A percentile compares a stretch with the other conserved stretches of the same genome.
phyloP scores from a whole-genome alignment of 2,113 vertebrate species.

The Triplophysa siluroides region DNA sequence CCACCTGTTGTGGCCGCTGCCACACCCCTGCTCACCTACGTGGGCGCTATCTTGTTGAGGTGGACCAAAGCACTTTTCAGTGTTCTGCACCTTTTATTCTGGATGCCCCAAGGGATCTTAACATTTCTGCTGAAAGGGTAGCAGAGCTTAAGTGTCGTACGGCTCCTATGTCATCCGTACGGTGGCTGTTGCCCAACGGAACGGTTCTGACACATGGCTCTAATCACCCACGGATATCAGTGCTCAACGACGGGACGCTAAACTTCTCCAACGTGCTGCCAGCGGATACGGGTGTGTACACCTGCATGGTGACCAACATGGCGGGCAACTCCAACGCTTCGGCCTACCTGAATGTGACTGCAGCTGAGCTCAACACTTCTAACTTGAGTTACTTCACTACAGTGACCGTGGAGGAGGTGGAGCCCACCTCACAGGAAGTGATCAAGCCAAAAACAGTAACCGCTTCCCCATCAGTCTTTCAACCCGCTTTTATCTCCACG shows the following conservation, averaged over 20 bases:
- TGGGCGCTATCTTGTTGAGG: constrained; percentile 91
- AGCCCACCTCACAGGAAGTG: constrained; percentile 85
- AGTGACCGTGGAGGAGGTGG: constrained; percentile 91
- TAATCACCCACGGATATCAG: constrained; percentile 86
- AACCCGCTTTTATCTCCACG: constrained; percentile 94
- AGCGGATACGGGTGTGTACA: constrained; percentile 90
- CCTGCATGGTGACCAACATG: constrained; percentile 98
- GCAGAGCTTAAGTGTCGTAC: constrained; percentile 93
- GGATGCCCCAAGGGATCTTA: constrained; percentile 90
- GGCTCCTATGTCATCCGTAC: constrained; percentile 91
- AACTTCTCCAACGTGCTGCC: constrained; percentile 93
- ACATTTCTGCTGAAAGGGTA: constrained; percentile 92
- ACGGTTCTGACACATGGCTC: constrained; percentile 94
- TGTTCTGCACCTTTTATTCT: constrained; percentile 95
- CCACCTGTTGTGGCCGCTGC: constrained; percentile 96
- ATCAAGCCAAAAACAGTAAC: constrained; percentile 89
- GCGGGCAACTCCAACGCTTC: constrained; percentile 96
- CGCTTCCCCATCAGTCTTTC: constrained; percentile 90
- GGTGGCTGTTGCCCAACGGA: constrained; percentile 93
- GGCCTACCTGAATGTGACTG: constrained; percentile 95
- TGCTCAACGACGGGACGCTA: constrained; percentile 93
- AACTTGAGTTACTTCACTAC: constrained; percentile 98
- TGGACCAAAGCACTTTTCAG: constrained; percentile 92
- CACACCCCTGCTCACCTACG: constrained; percentile 88
- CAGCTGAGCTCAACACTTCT: constrained; percentile 95